These are phyloP conservation scores for Platalea minor DNA, from an alignment of 2,797 vertebrate genomes.

Conservation along the genomic window DNA sequence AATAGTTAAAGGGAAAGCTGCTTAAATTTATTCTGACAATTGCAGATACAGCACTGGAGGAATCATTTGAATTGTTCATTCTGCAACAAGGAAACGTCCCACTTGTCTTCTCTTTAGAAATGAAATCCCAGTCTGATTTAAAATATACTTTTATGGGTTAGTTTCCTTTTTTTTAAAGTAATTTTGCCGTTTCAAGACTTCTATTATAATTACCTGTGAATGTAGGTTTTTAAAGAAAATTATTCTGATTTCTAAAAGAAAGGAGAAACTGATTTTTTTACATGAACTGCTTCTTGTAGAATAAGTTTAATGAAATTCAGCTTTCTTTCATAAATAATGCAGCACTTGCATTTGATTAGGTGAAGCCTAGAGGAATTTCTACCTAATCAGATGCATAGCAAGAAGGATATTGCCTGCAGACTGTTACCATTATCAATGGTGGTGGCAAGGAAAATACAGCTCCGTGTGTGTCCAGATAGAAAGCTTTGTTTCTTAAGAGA, in stretches of 20 bases:
- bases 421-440: slow-evolving; percentile 9
- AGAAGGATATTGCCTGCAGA: slow-evolving; percentile 46
- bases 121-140: slow-evolving; percentile 44
- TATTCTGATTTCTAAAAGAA: slow-evolving; percentile 33
- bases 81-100: slow-evolving; percentile 51
- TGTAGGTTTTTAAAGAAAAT: slow-evolving; percentile 8
- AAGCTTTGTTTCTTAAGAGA: not conserved
- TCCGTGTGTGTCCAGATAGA: not conserved
- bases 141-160: slow-evolving; percentile 25
- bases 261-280: slow-evolving; percentile 5
- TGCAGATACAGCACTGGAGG: slow-evolving; percentile 34
- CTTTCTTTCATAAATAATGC: slow-evolving; percentile 74
- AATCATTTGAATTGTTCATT: slow-evolving; percentile 71
- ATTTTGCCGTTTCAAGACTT: slow-evolving; percentile 22
- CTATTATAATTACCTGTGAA: slow-evolving; percentile 16
- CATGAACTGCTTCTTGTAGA: slow-evolving; percentile 31
- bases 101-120: slow-evolving; percentile 59
- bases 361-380: slow-evolving; percentile 60
- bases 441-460: slow-evolving; percentile 2
- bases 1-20: slow-evolving; percentile 42
- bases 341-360: slow-evolving; percentile 60
- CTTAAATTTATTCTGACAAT: slow-evolving; percentile 63
- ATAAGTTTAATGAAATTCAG: slow-evolving; percentile 65
- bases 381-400: slow-evolving; percentile 52
- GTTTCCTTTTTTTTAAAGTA: not conserved